A percentile compares a stretch with the other conserved stretches of the same genome.
Evolutionary conservation across 2,113 vertebrate species (phyloP).

Genomic region (Anolis sagrei): DNA sequence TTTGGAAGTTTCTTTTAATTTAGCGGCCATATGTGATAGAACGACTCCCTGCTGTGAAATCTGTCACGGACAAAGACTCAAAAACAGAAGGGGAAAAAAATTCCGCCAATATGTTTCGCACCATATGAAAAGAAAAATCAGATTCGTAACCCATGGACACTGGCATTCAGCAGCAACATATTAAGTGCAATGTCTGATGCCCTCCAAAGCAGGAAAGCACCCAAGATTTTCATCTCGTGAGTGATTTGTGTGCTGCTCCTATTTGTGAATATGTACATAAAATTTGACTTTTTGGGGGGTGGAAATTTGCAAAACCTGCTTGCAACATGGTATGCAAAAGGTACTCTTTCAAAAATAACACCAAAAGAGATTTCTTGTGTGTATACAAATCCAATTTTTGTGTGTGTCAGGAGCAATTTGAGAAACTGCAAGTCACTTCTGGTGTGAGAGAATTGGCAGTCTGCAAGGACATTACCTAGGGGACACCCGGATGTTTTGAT

Average conservation of each 20-base stretch:
- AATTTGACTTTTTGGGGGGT: neutral
- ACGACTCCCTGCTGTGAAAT: conserved; percentile 76
- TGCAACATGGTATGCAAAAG: neutral
- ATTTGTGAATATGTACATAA: neutral
- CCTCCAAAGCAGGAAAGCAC: neutral
- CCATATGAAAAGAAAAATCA: conserved; percentile 42
- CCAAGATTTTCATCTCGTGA: conserved; percentile 1
- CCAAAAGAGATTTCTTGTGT: neutral
- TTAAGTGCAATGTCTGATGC: conserved; percentile 22
- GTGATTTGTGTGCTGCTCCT: neutral
- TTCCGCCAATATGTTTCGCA: conserved; percentile 64
- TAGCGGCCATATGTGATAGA: conserved; percentile 76
- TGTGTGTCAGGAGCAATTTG: too few species aligned
- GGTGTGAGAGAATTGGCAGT: too few species aligned
- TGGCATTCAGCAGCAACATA: conserved; percentile 26
- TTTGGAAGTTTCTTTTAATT: conserved; percentile 74
- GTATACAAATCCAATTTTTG: too few species aligned
- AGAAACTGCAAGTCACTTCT: too few species aligned
- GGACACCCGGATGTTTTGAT: too few species aligned
- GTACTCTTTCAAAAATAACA: neutral
- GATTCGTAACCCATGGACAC: conserved; percentile 49
- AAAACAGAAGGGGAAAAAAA: conserved; percentile 69
- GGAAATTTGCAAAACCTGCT: neutral
- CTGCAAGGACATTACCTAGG: too few species aligned
- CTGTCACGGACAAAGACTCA: conserved; percentile 73